phyloP scores from a whole-genome alignment of 2,113 vertebrate species.

The Podarcis cretensis region DNA sequence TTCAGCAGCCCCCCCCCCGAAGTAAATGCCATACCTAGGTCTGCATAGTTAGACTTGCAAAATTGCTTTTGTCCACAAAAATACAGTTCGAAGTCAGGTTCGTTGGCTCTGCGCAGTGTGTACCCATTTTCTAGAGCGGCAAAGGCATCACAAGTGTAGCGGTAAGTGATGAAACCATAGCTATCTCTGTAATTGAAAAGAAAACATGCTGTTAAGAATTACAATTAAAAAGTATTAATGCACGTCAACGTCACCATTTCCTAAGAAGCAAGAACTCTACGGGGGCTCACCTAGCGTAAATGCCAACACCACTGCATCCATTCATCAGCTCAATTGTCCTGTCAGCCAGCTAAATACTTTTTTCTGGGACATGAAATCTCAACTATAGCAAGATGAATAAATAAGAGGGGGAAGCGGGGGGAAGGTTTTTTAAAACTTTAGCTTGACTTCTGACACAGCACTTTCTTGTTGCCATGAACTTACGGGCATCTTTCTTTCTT shows the following conservation, averaged over 20 bases:
- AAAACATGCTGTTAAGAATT: constrained; percentile 37
- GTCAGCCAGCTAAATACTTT: constrained; percentile 80
- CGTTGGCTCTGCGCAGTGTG: constrained; percentile 90
- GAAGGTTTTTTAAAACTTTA: constrained; percentile 74
- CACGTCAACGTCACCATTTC: constrained; percentile 55
- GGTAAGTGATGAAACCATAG: constrained; percentile 99
- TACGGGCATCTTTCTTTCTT: constrained; percentile 60
- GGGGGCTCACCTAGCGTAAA: constrained; percentile 49
- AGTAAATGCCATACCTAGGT: constrained; percentile 89
- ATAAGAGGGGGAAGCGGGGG: constrained; percentile 75
- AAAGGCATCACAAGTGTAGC: constrained; percentile 98
- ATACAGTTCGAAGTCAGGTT: constrained; percentile 96
- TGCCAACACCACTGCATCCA: constrained; percentile 61
- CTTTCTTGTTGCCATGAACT: constrained; percentile 63
- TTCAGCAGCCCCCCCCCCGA: background rate
- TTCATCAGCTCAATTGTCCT: constrained; percentile 81
- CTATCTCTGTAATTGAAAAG: constrained; percentile 89
- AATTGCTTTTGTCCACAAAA: constrained; percentile 96
- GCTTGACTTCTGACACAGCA: constrained; percentile 75
- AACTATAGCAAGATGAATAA: constrained; percentile 80
- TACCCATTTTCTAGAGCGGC: constrained; percentile 98
- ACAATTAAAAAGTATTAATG: constrained; percentile 42
- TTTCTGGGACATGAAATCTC: constrained; percentile 80
- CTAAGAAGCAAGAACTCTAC: constrained; percentile 40
- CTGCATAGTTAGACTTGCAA: constrained; percentile 98